Percentiles rank a stretch among this genome's conserved stretches.
These are phyloP conservation scores for Pelodiscus sinensis DNA, from an alignment of 2,113 vertebrate species.

Conservation along the genomic window DNA sequence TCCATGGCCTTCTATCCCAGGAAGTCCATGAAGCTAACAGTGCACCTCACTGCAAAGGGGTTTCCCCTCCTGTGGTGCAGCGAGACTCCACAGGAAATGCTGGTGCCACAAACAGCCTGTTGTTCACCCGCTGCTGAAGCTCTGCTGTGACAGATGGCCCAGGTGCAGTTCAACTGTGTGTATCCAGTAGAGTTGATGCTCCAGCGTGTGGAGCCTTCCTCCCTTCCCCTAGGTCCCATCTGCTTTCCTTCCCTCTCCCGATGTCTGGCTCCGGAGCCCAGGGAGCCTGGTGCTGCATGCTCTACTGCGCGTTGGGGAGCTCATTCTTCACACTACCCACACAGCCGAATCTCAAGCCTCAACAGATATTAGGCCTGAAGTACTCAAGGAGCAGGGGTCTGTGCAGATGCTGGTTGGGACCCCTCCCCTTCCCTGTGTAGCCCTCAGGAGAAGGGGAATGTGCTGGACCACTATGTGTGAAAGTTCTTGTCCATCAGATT, in stretches of 20 bases:
- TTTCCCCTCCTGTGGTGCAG: conserved; percentile 5
- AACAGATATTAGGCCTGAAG: neutral
- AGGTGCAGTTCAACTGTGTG: neutral
- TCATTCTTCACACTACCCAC: too few relatives aligned
- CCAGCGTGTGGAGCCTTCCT: neutral
- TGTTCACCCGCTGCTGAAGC: rapidly evolving
- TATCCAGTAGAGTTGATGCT: too few relatives aligned
- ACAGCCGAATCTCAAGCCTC: neutral
- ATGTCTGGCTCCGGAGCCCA: neutral
- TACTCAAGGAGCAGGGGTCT: neutral
- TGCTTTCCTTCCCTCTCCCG: neutral
- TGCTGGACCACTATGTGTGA: neutral
- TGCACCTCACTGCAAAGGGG: neutral
- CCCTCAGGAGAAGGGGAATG: rapidly evolving
- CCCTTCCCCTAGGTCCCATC: rapidly evolving
- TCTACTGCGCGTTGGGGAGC: neutral
- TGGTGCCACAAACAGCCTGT: neutral
- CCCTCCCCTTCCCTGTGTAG: too few relatives aligned
- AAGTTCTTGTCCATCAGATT: conserved; percentile 54
- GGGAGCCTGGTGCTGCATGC: neutral
- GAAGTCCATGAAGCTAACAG: conserved; percentile 2
- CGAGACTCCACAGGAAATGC: conserved; percentile 42
- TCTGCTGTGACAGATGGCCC: neutral
- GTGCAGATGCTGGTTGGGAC: neutral
- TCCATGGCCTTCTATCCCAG: neutral